A percentile compares a stretch with the other conserved stretches of the same genome.
phyloP scores from a whole-genome alignment of 2,113 vertebrate species.

The Dasyornis broadbenti region DNA sequence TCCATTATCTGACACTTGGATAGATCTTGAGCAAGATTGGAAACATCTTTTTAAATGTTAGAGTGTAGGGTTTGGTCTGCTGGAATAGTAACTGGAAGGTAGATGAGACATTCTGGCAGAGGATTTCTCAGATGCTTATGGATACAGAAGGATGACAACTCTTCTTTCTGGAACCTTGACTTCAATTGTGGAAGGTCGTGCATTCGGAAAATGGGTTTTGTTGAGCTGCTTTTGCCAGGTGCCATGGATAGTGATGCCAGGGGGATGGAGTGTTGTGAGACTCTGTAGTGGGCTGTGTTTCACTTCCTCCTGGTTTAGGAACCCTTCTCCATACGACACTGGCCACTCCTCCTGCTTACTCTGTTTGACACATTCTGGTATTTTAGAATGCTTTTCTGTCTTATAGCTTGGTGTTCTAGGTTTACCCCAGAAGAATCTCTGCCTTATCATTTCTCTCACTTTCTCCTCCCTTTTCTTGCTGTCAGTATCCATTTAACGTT shows the following conservation, averaged over 20 bases:
- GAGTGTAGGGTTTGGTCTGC: fast-evolving
- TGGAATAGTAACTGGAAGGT: background rate
- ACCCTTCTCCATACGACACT: background rate
- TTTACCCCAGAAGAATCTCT: background rate
- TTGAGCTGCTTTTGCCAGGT: background rate
- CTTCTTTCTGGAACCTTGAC: background rate
- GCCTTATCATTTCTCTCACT: background rate
- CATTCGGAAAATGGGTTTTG: background rate
- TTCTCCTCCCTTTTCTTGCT: background rate
- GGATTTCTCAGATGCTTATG: background rate
- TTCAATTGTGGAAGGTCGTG: background rate
- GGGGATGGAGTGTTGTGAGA: background rate
- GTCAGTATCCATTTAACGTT: background rate
- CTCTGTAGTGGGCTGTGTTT: background rate
- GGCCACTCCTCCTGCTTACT: background rate
- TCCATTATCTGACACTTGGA: background rate
- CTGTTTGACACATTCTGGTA: background rate
- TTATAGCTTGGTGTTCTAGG: background rate
- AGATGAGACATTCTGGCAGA: background rate
- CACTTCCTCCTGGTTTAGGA: fast-evolving
- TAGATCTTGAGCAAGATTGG: background rate
- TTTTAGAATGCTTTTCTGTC: background rate
- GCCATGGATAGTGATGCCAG: background rate
- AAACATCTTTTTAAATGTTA: background rate
- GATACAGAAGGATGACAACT: background rate